Evolutionary conservation across 2,888 invertebrate genomes (phyloP), one percentile per base, ranked within the genome.

Genomic region (Dynastes maya): DNA sequence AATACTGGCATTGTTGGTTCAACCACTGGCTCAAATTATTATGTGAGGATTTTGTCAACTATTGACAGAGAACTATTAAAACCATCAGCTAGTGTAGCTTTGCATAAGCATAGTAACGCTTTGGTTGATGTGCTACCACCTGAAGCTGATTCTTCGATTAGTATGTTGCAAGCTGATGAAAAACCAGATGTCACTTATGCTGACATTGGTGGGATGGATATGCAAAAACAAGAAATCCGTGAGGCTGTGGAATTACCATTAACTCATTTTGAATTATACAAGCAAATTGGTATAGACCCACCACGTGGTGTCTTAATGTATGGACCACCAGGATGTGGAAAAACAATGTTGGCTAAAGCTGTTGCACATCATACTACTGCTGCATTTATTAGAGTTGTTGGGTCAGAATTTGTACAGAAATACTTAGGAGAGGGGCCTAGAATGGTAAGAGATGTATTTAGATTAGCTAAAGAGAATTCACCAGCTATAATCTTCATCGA

Each of bases 401-500:
- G 99, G 3, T 99, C 98, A 0, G 99, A 99, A 90, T 99, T 99
- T 88, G 99, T 99, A 4, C 99, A 99, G 90, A 99, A 99, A 88
- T 99, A 99, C 88, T 91, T 99, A 76, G 99, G 99, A 51, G 99
- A 99, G 89, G 99, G 99, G 0, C 99, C 99, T 0, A 93, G 99
- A 77, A 99, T 99, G 99, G 99, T 99, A 49, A 92, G 99, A 80
- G 99, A 99, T 88, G 99, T 99, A 13, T 99, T 99, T 89, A 94
- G 99, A 85, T 92, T 99, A 81, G 99, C 99, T 22, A 98, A 99
- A 88, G 99, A 99, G 89, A 99, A 99, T 90, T 96, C 98, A 0
- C 99, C 99, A 0, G 98, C 99, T 1, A 99, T 99, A 84, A 99
- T 99, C 84, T 99, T 99, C 89, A 99, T 99, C 86, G 99, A 99